Evolutionary conservation across 2,797 vertebrate genomes (phyloP), one percentile per base, ranked within the genome.

Genomic region (Anas bahamensis): DNA sequence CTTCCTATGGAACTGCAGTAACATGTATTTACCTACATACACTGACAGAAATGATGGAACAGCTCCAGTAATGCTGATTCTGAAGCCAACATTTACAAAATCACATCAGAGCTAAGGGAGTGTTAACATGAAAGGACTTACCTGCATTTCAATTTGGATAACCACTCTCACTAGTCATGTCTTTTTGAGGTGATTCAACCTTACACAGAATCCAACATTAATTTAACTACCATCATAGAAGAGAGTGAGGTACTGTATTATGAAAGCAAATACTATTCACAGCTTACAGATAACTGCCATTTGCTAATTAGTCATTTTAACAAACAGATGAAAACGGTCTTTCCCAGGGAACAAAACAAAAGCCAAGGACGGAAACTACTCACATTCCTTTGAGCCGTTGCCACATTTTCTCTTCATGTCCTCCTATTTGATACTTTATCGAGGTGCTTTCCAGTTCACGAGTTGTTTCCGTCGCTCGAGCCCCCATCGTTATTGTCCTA

Each of bases 341-440:
- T 76, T 87, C 76, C 46, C 53, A 50, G 60, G 26, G 53, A 89
- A 95, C 18, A 92, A 87, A 81, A 87, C 46, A 95, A 93, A 96
- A 97, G 95, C 70, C 79, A 83, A 94, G 48, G 71, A 91, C 78
- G 88, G 55, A 81, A 94, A 69, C 85, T 98, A 98, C 98, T 99
- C 97, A 99, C 98, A 99, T 98, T 97, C 98, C 98, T 97, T 98
- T 98, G 91, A 99, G 97, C 53, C 98, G 98, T 77, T 98, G 98
- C 98, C 98, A 98, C 98, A 99, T 98, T 97, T 98, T 99, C 93
- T 98, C 98, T 16, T 98, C 95, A 56, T 98, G 98, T 88, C 98
- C 98, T 96, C 98, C 98, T 96, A 98, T 97, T 46, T 98, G 97
- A 87, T 98, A 98, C 95, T 98, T 98, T 84, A 98, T 95, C 94